Conservation (phyloP, 2,888 invertebrate genomes). For the Hetaerina titia region DNA sequence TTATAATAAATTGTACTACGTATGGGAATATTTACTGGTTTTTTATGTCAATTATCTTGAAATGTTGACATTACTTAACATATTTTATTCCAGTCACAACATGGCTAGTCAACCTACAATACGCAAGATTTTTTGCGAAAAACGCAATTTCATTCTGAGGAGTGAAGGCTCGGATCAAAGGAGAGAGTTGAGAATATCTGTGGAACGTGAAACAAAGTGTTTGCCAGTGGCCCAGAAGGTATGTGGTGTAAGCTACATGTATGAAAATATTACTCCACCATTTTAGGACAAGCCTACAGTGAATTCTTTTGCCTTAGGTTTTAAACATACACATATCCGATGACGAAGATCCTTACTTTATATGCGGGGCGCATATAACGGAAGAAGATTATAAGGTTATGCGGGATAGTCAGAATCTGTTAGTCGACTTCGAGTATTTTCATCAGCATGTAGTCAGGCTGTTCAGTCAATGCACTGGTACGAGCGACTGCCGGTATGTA, state of each 20-base stretch:
- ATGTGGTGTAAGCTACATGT: neutral
- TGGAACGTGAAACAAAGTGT: constrained; percentile 49
- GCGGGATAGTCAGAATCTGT: constrained; percentile 85
- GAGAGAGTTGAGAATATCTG: constrained; percentile 67
- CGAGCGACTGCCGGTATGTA: constrained; percentile 72
- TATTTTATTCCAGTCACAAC: too few relatives aligned
- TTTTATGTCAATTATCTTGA: too few relatives aligned
- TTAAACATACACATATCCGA: constrained; percentile 80
- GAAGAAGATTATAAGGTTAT: constrained; percentile 86
- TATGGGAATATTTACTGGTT: too few relatives aligned
- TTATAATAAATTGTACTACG: too few relatives aligned
- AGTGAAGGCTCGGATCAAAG: constrained; percentile 59
- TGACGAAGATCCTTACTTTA: constrained; percentile 85
- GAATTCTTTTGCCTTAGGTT: constrained; percentile 76
- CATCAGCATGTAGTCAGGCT: constrained; percentile 85
- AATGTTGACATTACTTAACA: too few relatives aligned
- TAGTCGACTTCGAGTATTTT: constrained; percentile 88
- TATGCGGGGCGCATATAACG: constrained; percentile 83
- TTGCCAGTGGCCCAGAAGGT: constrained; percentile 66
- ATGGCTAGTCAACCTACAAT: too few relatives aligned
- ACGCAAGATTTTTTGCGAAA: too few relatives aligned
- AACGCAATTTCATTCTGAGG: neutral
- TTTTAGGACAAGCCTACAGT: neutral
- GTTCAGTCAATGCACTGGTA: constrained; percentile 83
- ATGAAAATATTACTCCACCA: neutral